These are phyloP conservation scores for Ia io DNA, from an alignment of 2,113 vertebrate genomes.

Conservation along the genomic window DNA sequence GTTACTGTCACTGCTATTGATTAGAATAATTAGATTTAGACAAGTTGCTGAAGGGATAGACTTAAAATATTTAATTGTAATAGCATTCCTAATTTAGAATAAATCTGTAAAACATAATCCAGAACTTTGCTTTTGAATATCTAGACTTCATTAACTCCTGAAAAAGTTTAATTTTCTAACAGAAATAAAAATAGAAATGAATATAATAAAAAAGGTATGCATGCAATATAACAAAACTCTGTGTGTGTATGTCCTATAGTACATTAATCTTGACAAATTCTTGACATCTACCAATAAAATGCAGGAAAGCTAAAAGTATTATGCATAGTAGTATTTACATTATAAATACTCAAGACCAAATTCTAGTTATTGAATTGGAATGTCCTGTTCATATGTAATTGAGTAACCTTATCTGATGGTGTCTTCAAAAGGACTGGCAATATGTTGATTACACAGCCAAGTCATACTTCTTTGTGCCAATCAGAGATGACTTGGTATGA, in stretches of 20 bases:
- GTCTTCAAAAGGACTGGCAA: not conserved
- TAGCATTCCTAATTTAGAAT: slow-evolving; percentile 41
- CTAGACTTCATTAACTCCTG: not conserved
- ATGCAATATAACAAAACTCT: not conserved
- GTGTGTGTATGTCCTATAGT: not conserved
- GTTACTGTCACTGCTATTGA: not conserved
- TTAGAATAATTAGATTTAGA: not conserved
- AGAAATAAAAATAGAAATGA: not conserved
- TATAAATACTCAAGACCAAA: not conserved
- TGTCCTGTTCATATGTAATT: not conserved
- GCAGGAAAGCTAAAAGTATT: not conserved
- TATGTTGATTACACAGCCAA: not conserved
- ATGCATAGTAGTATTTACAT: not conserved
- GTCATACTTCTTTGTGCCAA: not conserved
- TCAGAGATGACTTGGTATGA: not conserved
- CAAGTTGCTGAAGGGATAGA: not conserved
- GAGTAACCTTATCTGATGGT: not conserved
- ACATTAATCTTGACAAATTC: not conserved
- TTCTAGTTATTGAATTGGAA: slow-evolving; percentile 8
- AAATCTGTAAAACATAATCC: slow-evolving; percentile 61
- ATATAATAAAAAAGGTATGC: not conserved
- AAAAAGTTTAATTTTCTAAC: not conserved
- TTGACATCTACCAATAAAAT: not conserved
- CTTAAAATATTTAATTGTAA: slow-evolving; percentile 69
- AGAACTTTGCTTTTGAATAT: slow-evolving; percentile 30